Evolutionary conservation across 2,113 vertebrate genomes (phyloP), one percentile per base, ranked within the genome.

Genomic region (Tachysurus vachellii): DNA sequence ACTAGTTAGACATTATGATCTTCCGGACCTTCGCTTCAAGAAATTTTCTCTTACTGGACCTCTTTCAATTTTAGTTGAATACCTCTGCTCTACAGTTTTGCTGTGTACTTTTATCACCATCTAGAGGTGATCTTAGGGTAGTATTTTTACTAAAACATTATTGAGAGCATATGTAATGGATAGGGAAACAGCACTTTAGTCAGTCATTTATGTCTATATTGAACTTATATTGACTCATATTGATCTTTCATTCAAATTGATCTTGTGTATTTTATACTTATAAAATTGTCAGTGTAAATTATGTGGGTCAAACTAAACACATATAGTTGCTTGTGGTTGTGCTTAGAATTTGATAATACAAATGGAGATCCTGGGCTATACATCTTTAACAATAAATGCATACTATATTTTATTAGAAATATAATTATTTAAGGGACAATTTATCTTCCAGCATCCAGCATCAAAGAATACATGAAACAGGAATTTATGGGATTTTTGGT

Each of bases 31-130:
- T n/a, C n/a, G n/a, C n/a, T n/a, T n/a, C n/a, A n/a, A n/a, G n/a
- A n/a, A n/a, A n/a, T n/a, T n/a, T n/a, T n/a, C n/a, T n/a, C n/a
- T n/a, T n/a, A n/a, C n/a, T n/a, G n/a, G n/a, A n/a, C n/a, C n/a
- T n/a, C n/a, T n/a, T n/a, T n/a, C n/a, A n/a, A n/a, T n/a, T n/a
- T n/a, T n/a, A n/a, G n/a, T n/a, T n/a, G n/a, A n/a, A n/a, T n/a
- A n/a, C n/a, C n/a, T n/a, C n/a, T n/a, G n/a, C 28, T 36, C 36
- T 36, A 36, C 36, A 84, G 1, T n/a, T 16, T 36, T 9, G 4
- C 19, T 50, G 56, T 50, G 10, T 23, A 42, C 42, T 64, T 61
- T 66, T 79, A 59, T 64, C 84, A 16, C 84, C 73, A 85, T 61
- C 84, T 85, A 77, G 84, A 64, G 71, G 71, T 62, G 13, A 62